Conservation (phyloP, 1,140 invertebrate genomes). For the Platorchestia sp. region DNA sequence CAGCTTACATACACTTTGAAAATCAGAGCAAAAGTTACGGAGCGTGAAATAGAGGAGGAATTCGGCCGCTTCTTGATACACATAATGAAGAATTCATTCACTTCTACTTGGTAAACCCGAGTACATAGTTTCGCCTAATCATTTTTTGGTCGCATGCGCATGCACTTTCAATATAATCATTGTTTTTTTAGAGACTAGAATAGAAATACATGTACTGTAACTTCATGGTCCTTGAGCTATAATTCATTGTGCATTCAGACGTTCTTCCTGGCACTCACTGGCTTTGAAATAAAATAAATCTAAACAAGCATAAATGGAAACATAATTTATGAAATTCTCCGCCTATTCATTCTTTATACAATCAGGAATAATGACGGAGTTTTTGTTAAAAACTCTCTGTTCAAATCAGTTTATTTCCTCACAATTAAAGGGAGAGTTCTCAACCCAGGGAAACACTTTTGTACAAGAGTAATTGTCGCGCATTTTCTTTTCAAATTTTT, state of each 20-base stretch:
- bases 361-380: background rate
- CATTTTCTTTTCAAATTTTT: background rate
- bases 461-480: background rate
- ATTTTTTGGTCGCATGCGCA: background rate
- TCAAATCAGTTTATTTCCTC: background rate
- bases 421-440: background rate
- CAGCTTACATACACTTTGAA: background rate
- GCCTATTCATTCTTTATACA: background rate
- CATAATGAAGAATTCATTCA: background rate
- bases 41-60: background rate
- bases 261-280: background rate
- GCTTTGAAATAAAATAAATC: background rate
- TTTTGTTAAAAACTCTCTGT: background rate
- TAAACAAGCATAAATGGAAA: background rate
- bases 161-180: background rate
- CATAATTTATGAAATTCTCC: background rate
- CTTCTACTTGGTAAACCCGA: background rate
- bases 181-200: background rate
- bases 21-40: background rate
- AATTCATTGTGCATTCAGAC: background rate
- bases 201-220: too few relatives aligned
- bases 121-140: background rate
- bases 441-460: background rate
- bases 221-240: background rate
- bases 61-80: background rate